Evolutionary conservation across 2,888 invertebrate species (phyloP).

Genomic region (Homarus gammarus): DNA sequence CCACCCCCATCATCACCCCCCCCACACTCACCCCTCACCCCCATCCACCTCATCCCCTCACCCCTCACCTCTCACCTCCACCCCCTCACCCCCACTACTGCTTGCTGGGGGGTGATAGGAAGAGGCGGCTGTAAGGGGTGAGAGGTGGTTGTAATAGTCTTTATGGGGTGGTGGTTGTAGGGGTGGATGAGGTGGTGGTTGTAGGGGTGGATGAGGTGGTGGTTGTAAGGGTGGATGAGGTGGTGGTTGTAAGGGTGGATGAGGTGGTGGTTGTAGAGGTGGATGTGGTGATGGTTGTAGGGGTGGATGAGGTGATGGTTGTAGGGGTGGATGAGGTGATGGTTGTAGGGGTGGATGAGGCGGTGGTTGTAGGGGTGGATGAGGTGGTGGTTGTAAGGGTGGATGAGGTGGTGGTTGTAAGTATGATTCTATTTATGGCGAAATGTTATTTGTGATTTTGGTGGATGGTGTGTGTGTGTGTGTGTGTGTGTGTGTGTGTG

Average conservation of each 20-base stretch:
- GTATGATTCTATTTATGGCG: too few species aligned
- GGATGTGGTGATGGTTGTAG: too few species aligned
- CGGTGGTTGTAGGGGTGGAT: not conserved
- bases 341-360: not conserved
- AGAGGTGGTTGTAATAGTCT: not conserved
- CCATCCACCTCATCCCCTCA: too few species aligned
- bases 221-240: not conserved
- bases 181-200: not conserved
- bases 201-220: not conserved
- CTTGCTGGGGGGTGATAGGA: not conserved
- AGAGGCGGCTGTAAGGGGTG: too few species aligned
- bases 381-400: not conserved
- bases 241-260: too few species aligned
- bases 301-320: not conserved
- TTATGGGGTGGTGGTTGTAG: not conserved
- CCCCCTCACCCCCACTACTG: too few species aligned
- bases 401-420: too few species aligned
- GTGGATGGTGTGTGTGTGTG: not conserved
- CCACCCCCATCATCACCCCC: too few species aligned
- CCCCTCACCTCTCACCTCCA: too few species aligned
- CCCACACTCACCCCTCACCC: too few species aligned
- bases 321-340: not conserved
- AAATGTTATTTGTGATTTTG: too few species aligned
- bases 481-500: constrained; percentile 7
- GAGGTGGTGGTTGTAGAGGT: too few species aligned